These are phyloP conservation scores for Amphipoea lucens DNA, from an alignment of 2,888 invertebrate species.

Conservation along the genomic window DNA sequence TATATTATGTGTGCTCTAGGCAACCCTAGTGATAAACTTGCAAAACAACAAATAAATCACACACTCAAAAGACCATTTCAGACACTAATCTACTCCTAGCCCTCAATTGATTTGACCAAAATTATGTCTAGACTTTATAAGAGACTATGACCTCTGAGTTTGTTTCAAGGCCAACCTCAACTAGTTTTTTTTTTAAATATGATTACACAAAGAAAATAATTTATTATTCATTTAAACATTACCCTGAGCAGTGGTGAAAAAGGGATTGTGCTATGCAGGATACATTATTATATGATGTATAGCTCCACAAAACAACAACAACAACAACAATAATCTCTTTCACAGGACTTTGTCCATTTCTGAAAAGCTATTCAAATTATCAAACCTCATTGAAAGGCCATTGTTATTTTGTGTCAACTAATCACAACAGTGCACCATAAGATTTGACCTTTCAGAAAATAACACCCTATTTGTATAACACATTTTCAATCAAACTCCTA, in stretches of 20 bases:
- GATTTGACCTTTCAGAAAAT: not conserved
- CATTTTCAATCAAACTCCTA: not conserved
- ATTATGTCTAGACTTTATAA: not conserved
- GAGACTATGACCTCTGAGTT: not conserved
- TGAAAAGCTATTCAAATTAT: not conserved
- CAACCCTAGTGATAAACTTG: not conserved
- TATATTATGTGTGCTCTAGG: too few species aligned
- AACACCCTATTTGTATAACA: not conserved
- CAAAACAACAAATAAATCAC: not conserved
- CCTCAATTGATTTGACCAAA: not conserved
- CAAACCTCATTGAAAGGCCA: not conserved
- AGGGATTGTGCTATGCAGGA: not conserved
- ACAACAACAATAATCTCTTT: not conserved
- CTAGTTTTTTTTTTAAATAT: not conserved
- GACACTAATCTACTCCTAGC: not conserved
- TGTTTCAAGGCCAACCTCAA: not conserved
- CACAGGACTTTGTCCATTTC: not conserved
- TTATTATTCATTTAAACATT: too few species aligned
- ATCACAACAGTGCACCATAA: not conserved
- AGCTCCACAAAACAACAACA: not conserved
- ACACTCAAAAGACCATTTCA: not conserved
- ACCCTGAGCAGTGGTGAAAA: not conserved
- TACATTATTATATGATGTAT: too few species aligned
- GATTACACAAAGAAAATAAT: not conserved
- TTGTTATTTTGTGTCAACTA: conserved; percentile 15